Evolutionary conservation across 2,888 invertebrate species (phyloP), one percentile per base, ranked within the genome.

Genomic region (Caenorhabditis uteleia): DNA sequence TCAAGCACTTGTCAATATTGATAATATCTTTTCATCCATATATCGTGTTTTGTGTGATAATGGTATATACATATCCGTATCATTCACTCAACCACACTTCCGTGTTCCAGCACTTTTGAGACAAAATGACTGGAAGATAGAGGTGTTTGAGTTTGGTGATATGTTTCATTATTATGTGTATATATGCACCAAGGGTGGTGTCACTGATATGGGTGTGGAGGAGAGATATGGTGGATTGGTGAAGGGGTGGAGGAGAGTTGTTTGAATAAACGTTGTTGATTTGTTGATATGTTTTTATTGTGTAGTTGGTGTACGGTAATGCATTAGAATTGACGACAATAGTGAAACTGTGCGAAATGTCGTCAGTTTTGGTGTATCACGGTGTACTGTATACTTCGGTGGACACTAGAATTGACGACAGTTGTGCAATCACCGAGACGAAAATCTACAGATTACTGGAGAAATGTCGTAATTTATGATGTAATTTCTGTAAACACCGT

Each of bases 21-120:
- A 75, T 21, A 38, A 42, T n/a, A 70, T 75, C 10, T 74, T 85
- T 23, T 33, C 65, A 18, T 77, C 85, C 61, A 82, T 85, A 26
- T 68, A 62, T 26, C 64, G 79, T 16, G 75, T 85, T 8, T 60
- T 85, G 33, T 45, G 6, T 27, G 16, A 56, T 62, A 14, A 36
- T 47, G 71, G 75, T 21, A 18, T 65, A 8, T 76, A 70, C 61
- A 53, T 76, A 7, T 76, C 75, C n/a, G 80, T 86, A 14, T 84
- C 85, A n/a, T 85, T 85, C 70, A 82, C 84, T n/a, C 85, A 85
- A 61, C 85, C 85, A 10, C 85, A 85, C 73, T 85, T 85, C 72
- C 79, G 85, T n/a, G 68, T 83, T 27, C 84, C 82, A 7, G 70
- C 75, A 16, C 55, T 77, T 12, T 55, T 78, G 10, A 36, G 75